These are phyloP conservation scores for Aptenodytes forsteri DNA, from an alignment of 2,113 vertebrate genomes.

Conservation along the genomic window DNA sequence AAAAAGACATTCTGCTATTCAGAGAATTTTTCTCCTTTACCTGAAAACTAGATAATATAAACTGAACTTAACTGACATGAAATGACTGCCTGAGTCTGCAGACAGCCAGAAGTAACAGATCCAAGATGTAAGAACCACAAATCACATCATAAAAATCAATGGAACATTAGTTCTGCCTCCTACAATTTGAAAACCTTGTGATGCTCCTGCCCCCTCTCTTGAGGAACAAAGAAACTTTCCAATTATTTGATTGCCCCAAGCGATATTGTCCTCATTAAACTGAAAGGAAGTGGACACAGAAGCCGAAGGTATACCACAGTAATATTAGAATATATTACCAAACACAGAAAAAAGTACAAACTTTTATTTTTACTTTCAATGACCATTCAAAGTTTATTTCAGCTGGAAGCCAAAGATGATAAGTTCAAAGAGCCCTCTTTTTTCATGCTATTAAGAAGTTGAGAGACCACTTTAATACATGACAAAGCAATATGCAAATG, in stretches of 20 bases:
- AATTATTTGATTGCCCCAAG: background rate
- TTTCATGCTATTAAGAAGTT: background rate
- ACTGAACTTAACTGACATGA: background rate
- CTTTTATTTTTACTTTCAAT: background rate
- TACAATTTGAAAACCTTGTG: background rate
- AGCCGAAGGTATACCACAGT: background rate
- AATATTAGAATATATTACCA: background rate
- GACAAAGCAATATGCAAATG: background rate
- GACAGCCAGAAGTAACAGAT: background rate
- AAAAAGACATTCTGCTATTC: background rate
- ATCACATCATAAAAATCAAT: background rate
- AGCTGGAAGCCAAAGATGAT: background rate
- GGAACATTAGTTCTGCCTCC: background rate
- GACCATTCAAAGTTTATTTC: background rate
- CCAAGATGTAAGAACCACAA: background rate
- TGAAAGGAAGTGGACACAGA: background rate
- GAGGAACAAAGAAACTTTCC: background rate
- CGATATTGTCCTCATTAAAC: background rate
- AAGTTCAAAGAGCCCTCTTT: background rate
- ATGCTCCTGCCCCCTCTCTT: background rate
- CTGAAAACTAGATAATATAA: background rate
- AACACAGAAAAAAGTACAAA: background rate
- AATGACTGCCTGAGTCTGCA: background rate
- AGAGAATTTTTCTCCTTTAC: background rate
- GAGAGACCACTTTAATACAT: background rate